Conservation (phyloP, 2,113 vertebrate species). For the Calypte anna region DNA sequence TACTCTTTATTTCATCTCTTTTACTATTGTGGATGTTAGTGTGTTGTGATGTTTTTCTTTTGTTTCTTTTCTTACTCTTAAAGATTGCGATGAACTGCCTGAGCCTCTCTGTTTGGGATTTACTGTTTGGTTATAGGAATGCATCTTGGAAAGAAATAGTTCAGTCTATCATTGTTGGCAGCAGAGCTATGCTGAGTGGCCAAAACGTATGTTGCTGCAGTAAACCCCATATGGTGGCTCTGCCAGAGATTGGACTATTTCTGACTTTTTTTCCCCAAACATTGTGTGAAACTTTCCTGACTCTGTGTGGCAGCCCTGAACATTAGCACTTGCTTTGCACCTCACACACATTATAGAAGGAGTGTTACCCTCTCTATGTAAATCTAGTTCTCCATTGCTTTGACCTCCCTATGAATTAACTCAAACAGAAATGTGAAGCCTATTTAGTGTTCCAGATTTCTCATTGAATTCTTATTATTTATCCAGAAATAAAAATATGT, state of each 20-base stretch:
- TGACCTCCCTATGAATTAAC: background rate
- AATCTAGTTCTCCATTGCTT: background rate
- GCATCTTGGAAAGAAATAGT: background rate
- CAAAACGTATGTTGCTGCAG: slow-evolving; percentile 51
- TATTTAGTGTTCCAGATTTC: slow-evolving; percentile 17
- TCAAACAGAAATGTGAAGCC: slow-evolving; percentile 14
- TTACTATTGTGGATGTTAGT: background rate
- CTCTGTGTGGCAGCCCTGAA: slow-evolving; percentile 42
- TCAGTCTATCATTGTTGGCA: slow-evolving; percentile 50
- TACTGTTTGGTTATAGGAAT: slow-evolving; percentile 1
- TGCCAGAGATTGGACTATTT: slow-evolving; percentile 35
- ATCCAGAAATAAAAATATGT: slow-evolving; percentile 2
- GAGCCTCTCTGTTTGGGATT: background rate
- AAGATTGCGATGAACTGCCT: background rate
- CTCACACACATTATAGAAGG: background rate
- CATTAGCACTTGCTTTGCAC: background rate
- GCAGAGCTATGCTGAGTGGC: slow-evolving; percentile 21
- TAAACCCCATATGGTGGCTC: slow-evolving; percentile 61
- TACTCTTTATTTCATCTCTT: background rate
- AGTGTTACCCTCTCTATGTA: background rate
- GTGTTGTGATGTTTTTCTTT: background rate
- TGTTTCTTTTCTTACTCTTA: background rate
- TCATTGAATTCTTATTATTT: slow-evolving; percentile 2
- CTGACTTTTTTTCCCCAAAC: slow-evolving; percentile 4
- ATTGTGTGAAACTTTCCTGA: slow-evolving; percentile 40